These are phyloP conservation scores for Coenonympha arcania DNA, from an alignment of 2,888 invertebrate genomes.

Conservation along the genomic window DNA sequence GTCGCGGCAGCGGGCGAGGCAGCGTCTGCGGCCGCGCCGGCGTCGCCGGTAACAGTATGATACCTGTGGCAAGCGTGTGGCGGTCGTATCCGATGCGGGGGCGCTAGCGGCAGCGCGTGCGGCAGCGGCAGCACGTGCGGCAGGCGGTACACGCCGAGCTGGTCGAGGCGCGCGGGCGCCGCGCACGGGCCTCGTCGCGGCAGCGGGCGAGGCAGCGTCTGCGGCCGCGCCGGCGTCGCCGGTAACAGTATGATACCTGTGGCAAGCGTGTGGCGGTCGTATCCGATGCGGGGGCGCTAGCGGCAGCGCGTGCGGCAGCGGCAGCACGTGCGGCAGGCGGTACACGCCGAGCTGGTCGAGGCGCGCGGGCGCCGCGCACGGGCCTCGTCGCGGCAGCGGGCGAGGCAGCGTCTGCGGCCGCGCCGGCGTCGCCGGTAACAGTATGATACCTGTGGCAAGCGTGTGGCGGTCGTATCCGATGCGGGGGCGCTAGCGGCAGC, in stretches of 20 bases:
- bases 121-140: conserved; percentile 68
- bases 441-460: conserved; percentile 55
- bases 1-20: conserved; percentile 67
- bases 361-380: conserved; percentile 69
- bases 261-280: conserved; percentile 41
- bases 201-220: conserved; percentile 69
- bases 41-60: too few species aligned
- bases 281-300: conserved; percentile 66
- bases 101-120: conserved; percentile 63
- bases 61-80: conserved; percentile 54
- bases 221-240: conserved; percentile 84
- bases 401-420: conserved; percentile 71
- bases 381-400: conserved; percentile 63
- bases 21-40: conserved; percentile 78
- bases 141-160: conserved; percentile 79
- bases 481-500: conserved; percentile 62
- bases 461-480: conserved; percentile 55
- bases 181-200: conserved; percentile 64
- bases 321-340: conserved; percentile 73
- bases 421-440: conserved; percentile 90
- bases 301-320: conserved; percentile 62
- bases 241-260: too few species aligned
- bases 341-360: conserved; percentile 81
- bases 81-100: conserved; percentile 61
- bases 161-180: conserved; percentile 76